These are phyloP conservation scores for Drosophila neonasuta DNA, from an alignment of 2,888 invertebrate genomes.

Conservation along the genomic window DNA sequence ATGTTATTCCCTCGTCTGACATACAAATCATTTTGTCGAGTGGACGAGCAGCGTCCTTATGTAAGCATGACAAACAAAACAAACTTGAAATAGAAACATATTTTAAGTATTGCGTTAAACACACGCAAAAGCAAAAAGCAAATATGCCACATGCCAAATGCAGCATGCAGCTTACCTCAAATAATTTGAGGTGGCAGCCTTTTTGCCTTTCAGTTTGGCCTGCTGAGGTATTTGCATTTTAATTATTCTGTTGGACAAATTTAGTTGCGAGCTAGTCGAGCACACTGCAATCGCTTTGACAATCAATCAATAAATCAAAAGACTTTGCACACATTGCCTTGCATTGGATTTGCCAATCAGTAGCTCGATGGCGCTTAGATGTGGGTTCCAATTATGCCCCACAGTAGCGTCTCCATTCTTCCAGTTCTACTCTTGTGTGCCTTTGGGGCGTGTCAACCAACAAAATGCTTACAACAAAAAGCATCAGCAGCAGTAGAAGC, in stretches of 20 bases:
- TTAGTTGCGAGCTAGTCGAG: constrained; percentile 31
- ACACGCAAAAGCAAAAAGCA: constrained; percentile 9
- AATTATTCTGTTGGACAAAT: constrained; percentile 53
- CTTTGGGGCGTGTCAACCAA: constrained; percentile 49
- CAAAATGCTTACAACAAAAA: constrained; percentile 50
- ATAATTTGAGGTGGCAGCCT: constrained; percentile 6
- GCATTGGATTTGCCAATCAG: constrained; percentile 61
- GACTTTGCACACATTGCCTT: constrained; percentile 40
- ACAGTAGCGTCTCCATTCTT: neutral
- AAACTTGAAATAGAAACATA: constrained; percentile 44
- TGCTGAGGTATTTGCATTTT: constrained; percentile 51
- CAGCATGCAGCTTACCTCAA: constrained; percentile 22
- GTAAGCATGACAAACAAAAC: constrained; percentile 21
- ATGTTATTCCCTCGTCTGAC: constrained; percentile 53
- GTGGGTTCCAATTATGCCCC: constrained; percentile 63
- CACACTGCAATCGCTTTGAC: constrained; percentile 61
- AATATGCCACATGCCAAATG: constrained; percentile 20
- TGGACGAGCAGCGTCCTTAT: constrained; percentile 44
- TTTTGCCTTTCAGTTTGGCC: constrained; percentile 3
- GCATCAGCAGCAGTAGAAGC: constrained; percentile 35
- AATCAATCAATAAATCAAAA: constrained; percentile 70
- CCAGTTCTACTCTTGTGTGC: constrained; percentile 6
- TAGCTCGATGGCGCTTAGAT: constrained; percentile 34
- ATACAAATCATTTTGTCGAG: constrained; percentile 72
- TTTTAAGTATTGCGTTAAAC: constrained; percentile 24